Base-by-base conservation (phyloP, 2,797 vertebrate genomes). In the Acanthiza pusilla region DNA sequence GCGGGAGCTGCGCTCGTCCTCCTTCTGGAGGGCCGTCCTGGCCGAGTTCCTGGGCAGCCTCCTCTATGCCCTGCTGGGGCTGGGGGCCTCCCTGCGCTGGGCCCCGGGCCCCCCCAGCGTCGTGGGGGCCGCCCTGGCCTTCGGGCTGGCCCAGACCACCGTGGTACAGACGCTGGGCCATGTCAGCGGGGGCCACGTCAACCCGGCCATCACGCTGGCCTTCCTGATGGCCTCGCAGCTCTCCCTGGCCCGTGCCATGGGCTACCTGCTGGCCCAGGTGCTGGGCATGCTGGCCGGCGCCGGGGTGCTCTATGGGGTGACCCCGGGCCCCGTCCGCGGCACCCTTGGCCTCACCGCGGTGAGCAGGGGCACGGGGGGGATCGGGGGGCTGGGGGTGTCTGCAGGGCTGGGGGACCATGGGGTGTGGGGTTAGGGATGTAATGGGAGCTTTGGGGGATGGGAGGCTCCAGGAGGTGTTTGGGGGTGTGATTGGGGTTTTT, bases 1-100 rank as follows among this genome's bases (percentile, higher is more conserved):
- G 99, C 99, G 98, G 99, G 99, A 99, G 98, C 98, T 99, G 94
- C 98, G 98, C 61, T 99, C 99, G 42, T 98, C 99, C 98, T 98
- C 98, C 97, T 99, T 99, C 95, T 99, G 99, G 99, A 98, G 99
- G 98, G 99, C 99, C 32, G 97, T 99, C 92, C 99, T 99, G 51
- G 99, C 99, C 7, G 99, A 99, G 97, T 99, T 99, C 97, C 99
- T 99, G 91, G 99, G 98, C 96, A 99, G 99, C 96, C 98, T 99
- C 98, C 99, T 99, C 97, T 99, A 99, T 23, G 98, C 99, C 73
- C 98, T 99, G 94, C 99, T 99, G 18, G 99, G 99, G 86, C 96
- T 99, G 97, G 99, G 99, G 19, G 98, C 98, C 12, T 99, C 99
- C 29, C 97, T 99, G 84, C 99, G 98, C 87, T 99, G 99, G 99